These are phyloP conservation scores for Danionella dracula DNA, from an alignment of 2,797 vertebrate species.

Conservation along the genomic window DNA sequence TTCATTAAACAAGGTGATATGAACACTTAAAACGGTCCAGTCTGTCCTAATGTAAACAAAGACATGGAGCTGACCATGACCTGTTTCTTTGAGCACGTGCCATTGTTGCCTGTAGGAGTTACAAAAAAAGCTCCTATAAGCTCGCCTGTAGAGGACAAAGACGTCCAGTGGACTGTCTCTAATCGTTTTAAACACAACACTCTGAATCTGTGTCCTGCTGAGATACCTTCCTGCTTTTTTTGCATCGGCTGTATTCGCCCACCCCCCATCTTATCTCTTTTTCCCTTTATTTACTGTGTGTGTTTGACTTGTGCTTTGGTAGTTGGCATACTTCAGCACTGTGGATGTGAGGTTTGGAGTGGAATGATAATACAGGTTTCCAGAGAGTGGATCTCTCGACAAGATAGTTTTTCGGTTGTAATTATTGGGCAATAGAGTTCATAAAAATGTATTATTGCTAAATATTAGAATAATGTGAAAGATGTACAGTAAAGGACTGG, in stretches of 20 bases:
- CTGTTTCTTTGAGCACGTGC: neutral
- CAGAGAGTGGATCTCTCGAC: too few species aligned
- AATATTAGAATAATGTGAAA: too few species aligned
- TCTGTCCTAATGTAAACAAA: neutral
- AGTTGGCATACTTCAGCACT: neutral
- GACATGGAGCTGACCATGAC: neutral
- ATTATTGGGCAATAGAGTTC: too few species aligned
- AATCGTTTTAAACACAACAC: conserved; percentile 40
- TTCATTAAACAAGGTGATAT: neutral
- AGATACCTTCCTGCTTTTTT: neutral
- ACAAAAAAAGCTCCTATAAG: conserved; percentile 26
- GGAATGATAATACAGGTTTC: too few species aligned
- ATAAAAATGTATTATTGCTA: too few species aligned
- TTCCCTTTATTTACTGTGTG: neutral
- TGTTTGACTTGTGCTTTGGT: conserved; percentile 45
- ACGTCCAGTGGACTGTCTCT: conserved; percentile 16
- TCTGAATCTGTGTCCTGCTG: neutral
- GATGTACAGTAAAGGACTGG: too few species aligned
- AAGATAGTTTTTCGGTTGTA: too few species aligned
- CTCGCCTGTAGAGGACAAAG: conserved; percentile 23
- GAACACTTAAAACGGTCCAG: neutral
- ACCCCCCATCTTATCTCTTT: neutral
- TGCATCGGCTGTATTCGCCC: neutral
- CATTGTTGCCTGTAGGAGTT: conserved; percentile 10
- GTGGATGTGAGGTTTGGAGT: neutral